Base-by-base conservation (phyloP, 1,140 invertebrate species). In the Dendroctonus valens region DNA sequence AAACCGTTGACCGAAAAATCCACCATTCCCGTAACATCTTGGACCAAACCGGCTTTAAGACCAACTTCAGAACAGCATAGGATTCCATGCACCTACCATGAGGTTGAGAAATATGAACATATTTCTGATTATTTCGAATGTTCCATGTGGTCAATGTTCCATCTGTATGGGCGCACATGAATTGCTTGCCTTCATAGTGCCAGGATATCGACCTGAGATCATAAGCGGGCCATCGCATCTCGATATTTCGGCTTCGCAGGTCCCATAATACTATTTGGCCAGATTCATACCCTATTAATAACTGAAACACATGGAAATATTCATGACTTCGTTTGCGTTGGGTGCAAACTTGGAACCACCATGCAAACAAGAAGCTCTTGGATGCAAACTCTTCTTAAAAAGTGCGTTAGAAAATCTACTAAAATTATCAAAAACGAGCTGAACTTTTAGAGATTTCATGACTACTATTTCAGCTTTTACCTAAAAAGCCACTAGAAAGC, bases 161-260 rank as follows among this genome's bases (percentile, higher is more conserved):
- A 82, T 99, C 96, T 8, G 86, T 87, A 79, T 99, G 96, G 72
- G 92, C 92, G 70, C 92, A 95, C 89, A 99, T 95, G 79, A 99
- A 97, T 81, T 96, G 93, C 83, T 97, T 96, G 63, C 97, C 97
- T 80, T 99, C 97, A 79, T 95, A 88, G 79, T 98, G 94, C 97
- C 97, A 99, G 60, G 90, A 87, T 74, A 96, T 87, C 61, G 92
- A 94, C 75, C 89, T 86, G 57, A 98, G 83, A 77, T 96, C 91
- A 12, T 83, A 74, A 5, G 88, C 86, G 80, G 93, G 86, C 81
- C 86, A 93, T 76, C 94, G 85, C 76, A 89, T 85, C 72, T 98
- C 95, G 11, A 91, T 93, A 59, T 77, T 79, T 78, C 89, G 89
- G 60, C 82, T 88, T 71, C 89, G 89, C 69, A 99, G 84, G 82